These are phyloP conservation scores for Amblyopsis rosae DNA, from an alignment of 2,113 vertebrate genomes.

Conservation along the genomic window DNA sequence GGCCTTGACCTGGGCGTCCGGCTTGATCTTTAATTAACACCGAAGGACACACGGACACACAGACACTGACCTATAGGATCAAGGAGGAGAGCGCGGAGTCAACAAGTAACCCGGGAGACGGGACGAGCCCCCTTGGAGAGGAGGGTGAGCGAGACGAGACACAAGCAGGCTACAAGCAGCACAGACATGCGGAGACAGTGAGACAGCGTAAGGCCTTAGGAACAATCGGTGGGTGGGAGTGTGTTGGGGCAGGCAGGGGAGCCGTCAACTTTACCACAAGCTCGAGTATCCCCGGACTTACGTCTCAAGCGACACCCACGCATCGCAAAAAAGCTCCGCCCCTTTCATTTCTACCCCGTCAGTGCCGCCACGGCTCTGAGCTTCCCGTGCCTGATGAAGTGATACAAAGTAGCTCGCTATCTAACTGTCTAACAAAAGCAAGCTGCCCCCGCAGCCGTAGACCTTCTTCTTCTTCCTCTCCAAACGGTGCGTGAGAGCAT, in stretches of 20 bases:
- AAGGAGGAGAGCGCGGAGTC: background rate
- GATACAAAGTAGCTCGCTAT: constrained; percentile 49
- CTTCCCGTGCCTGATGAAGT: constrained; percentile 65
- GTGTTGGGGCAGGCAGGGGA: no score
- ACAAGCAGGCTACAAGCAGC: constrained; percentile 22
- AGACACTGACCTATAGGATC: background rate
- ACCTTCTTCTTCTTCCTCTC: constrained; percentile 26
- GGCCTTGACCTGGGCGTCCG: constrained; percentile 53
- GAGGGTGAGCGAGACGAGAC: no score
- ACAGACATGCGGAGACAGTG: background rate
- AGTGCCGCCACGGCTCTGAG: constrained; percentile 53
- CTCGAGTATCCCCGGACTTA: constrained; percentile 17
- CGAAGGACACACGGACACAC: constrained; percentile 1
- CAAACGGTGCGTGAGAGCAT: constrained; percentile 28
- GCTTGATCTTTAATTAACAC: constrained; percentile 74
- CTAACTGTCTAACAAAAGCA: constrained; percentile 29
- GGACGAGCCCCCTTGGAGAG: background rate
- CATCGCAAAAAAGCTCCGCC: constrained; percentile 17
- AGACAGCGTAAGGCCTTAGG: background rate
- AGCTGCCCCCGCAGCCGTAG: constrained; percentile 14
- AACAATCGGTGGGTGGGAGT: background rate
- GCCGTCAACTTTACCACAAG: no score
- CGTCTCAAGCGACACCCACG: constrained; percentile 57
- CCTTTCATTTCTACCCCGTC: constrained; percentile 55
- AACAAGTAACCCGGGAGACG: constrained; percentile 6